Base-by-base conservation (phyloP, 2,113 vertebrate species). In the Todiramphus chloris region DNA sequence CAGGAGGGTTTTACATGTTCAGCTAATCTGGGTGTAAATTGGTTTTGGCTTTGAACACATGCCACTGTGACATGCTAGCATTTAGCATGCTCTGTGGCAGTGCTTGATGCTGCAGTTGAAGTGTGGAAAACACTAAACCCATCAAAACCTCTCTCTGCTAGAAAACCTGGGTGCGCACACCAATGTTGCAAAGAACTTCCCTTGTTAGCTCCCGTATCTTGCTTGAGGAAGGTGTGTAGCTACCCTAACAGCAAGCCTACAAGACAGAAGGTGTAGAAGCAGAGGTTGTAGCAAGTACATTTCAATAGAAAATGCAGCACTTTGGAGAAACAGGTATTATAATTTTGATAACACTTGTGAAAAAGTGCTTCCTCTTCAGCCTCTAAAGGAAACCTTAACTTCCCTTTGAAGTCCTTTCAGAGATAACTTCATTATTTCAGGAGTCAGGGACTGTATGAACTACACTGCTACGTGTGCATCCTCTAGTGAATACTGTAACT, bases 181-280 rank as follows among this genome's bases (percentile, higher is more conserved):
- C n/a, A 21, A 50, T 35, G 30, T 79, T 0, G 2, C 50, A 55
- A 64, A 76, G 39, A 68, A 19, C 16, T 68, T 66, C 8, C 13
- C 23, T 16, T 50, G 30, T 44, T 0, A 0, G 39, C 35, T 68
- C 67, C 23, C 16, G 0, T 67, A 8, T 35, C 33, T 76, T 83
- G 28, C 43, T 79, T 69, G 48, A 77, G 63, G 35, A 92, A 62
- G 35, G 33, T 66, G 3, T 43, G 39, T 70, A 50, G 46, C 58
- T 83, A 23, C 48, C 31, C 8, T 59, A 30, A 24, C 50, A 25
- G 25, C 50, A 51, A 51, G 50, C 48, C 66, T 59, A 2, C 13
- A 23, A 33, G 66, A 37, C 8, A 9, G 33, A 30, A 10, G 18
- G 9, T 80, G 23, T 76, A n/a, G 66, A 78, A 72, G 59, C 30